Evolutionary conservation across 2,797 vertebrate species (phyloP).

Genomic region (Adrianichthys oophorus): DNA sequence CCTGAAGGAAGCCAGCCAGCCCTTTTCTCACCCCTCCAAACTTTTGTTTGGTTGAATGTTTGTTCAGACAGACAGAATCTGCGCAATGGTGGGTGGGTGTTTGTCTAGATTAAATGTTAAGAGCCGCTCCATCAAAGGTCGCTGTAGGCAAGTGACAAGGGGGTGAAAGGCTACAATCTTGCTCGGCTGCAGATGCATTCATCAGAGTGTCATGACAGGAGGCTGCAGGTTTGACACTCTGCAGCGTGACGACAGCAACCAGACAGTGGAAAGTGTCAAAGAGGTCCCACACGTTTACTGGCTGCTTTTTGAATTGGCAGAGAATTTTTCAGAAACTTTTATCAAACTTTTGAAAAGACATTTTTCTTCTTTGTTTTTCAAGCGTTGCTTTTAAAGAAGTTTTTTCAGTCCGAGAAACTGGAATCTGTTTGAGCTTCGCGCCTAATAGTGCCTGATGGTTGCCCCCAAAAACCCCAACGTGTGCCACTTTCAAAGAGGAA

Average conservation of each 20-base stretch:
- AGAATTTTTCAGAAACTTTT: too few relatives aligned
- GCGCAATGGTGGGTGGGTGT: not conserved
- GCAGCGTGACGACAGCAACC: conserved; percentile 20
- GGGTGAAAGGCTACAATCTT: conserved; percentile 10
- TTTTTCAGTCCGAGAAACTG: not conserved
- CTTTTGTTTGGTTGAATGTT: too few relatives aligned
- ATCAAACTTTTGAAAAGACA: too few relatives aligned
- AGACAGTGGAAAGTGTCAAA: conserved; percentile 1
- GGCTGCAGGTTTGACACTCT: conserved; percentile 3
- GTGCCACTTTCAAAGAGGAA: conserved; percentile 36
- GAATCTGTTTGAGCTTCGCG: not conserved
- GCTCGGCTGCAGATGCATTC: conserved; percentile 52
- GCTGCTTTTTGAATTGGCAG: too few relatives aligned
- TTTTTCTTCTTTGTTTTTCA: too few relatives aligned
- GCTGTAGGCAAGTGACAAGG: not conserved
- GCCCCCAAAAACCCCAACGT: conserved; percentile 18
- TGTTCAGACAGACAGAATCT: not conserved
- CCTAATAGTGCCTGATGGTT: not conserved
- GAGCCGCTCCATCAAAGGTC: not conserved
- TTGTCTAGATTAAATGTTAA: not conserved
- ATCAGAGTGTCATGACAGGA: conserved; percentile 24
- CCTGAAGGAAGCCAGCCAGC: conserved; percentile 20
- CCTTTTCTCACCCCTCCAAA: too few relatives aligned
- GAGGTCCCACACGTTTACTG: conserved; percentile 8
- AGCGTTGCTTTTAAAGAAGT: too few relatives aligned